These are phyloP conservation scores for Drosophila nigromelanica DNA, from an alignment of 1,140 invertebrate species.

Conservation along the genomic window DNA sequence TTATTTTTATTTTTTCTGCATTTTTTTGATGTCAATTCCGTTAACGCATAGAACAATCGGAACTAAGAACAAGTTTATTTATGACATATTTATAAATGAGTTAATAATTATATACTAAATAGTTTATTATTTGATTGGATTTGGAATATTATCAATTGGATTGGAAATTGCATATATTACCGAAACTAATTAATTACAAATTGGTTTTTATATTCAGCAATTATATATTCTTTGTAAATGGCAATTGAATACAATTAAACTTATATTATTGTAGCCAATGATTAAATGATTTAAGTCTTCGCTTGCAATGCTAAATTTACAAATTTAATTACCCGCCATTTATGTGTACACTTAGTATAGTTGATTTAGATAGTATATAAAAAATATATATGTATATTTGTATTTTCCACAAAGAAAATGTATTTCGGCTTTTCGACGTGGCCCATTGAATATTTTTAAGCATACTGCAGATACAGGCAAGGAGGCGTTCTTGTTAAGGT, in stretches of 20 bases:
- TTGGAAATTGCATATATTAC: background rate
- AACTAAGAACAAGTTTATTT: no score
- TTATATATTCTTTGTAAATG: background rate
- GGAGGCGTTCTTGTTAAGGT: slow-evolving; percentile 9
- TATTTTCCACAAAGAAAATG: slow-evolving; percentile 5
- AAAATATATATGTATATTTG: background rate
- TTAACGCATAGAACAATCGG: no score
- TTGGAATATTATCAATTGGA: no score
- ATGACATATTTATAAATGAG: no score
- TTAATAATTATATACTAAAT: no score
- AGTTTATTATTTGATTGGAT: no score
- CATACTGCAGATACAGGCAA: background rate
- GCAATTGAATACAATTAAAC: background rate
- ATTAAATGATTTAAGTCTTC: slow-evolving; percentile 17
- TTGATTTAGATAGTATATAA: background rate
- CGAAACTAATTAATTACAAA: background rate
- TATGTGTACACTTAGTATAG: background rate
- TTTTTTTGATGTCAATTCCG: no score
- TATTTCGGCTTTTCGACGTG: no score
- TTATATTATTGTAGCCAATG: slow-evolving; percentile 16
- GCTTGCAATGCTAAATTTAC: slow-evolving; percentile 14
- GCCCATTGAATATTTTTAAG: slow-evolving; percentile 53
- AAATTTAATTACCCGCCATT: slow-evolving; percentile 10
- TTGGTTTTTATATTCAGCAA: background rate
- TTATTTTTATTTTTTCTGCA: no score